Evolutionary conservation across 1,140 invertebrate genomes (phyloP).

Genomic region (Bombus pyrosoma): DNA sequence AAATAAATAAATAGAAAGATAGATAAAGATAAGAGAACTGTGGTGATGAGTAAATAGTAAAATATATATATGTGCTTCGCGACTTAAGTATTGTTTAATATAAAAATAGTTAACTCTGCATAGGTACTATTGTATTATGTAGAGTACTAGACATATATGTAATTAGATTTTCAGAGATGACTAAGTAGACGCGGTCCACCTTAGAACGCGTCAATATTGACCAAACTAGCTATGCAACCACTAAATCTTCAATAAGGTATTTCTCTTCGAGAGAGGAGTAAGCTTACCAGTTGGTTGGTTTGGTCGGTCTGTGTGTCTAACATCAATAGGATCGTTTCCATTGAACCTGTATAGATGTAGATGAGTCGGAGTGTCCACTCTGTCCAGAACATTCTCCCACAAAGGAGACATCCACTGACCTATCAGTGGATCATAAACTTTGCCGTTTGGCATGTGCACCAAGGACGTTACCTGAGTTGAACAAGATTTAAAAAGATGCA

Average conservation of each 20-base stretch:
- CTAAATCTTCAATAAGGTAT: background rate
- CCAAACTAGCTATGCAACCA: background rate
- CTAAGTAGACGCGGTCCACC: too few species aligned
- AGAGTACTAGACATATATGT: too few species aligned
- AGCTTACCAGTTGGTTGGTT: conserved; percentile 88
- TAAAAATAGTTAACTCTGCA: too few species aligned
- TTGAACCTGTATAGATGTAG: conserved; percentile 95
- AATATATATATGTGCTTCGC: background rate
- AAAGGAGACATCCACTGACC: conserved; percentile 97
- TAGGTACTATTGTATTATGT: too few species aligned
- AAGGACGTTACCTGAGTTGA: conserved; percentile 89
- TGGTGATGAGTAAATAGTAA: too few species aligned
- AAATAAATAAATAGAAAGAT: background rate
- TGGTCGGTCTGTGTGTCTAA: conserved; percentile 84
- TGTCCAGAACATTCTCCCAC: conserved; percentile 92
- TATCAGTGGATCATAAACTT: conserved; percentile 97
- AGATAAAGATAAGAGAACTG: too few species aligned
- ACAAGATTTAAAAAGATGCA: background rate
- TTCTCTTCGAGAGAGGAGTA: background rate
- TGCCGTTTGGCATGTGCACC: conserved; percentile 94
- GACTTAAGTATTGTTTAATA: too few species aligned
- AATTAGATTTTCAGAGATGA: too few species aligned
- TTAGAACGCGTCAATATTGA: background rate
- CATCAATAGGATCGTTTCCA: conserved; percentile 96
- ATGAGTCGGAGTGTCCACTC: conserved; percentile 90